Conservation (phyloP, 2,888 invertebrate genomes). For the Dryocosmus kuriphilus region DNA sequence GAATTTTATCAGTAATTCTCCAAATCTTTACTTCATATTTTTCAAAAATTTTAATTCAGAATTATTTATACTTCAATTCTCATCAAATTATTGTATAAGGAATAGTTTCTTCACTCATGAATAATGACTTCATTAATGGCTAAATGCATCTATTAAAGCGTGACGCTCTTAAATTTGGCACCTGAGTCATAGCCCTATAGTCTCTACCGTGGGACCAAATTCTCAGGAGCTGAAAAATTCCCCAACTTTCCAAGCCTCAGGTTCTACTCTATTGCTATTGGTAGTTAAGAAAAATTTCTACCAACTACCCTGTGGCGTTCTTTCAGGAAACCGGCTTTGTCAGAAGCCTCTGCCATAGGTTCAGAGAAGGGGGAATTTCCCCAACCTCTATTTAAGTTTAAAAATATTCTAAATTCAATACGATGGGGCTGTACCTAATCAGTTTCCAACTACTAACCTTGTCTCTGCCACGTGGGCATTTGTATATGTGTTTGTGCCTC, state of each 20-base stretch:
- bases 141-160: background rate
- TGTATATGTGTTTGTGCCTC: background rate
- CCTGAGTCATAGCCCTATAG: constrained; percentile 19
- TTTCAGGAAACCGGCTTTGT: background rate
- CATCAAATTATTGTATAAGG: too few species aligned
- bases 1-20: background rate
- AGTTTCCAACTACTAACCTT: background rate
- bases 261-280: constrained; percentile 1
- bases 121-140: background rate
- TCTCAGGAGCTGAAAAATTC: background rate
- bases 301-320: background rate
- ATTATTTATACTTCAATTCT: background rate
- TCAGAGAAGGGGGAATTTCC: background rate
- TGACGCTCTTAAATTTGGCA: constrained; percentile 22
- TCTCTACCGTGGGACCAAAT: constrained; percentile 24
- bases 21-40: background rate
- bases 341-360: background rate
- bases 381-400: background rate
- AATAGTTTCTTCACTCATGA: too few species aligned
- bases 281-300: background rate
- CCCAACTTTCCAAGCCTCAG: background rate
- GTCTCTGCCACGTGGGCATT: background rate
- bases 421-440: background rate
- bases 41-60: background rate
- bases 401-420: constrained; percentile 1